Base-by-base conservation (phyloP, 2,888 invertebrate genomes). In the Mimachlamys varia region DNA sequence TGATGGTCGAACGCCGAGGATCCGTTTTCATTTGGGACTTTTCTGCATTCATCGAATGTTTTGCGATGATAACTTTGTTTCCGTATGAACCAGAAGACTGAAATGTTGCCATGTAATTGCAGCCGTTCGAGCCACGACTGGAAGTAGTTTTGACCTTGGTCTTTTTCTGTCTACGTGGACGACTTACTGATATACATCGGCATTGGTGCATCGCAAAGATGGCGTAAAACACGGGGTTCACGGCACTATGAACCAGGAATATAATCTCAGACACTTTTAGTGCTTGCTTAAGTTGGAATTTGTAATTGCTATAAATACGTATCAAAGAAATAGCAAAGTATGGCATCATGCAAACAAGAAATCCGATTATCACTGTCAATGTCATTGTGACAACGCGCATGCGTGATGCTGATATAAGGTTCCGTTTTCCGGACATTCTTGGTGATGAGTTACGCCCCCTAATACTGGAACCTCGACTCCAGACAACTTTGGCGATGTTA, bases 151-250 rank as follows among this genome's bases (percentile, higher is more conserved):
- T 76, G 33, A 76, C 33, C 33, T 76, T 76, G 76, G 27, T 27
- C 13, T 27, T 76, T 33, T 17, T 27, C 27, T 27, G 27, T 27
- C 76, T 27, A 76, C 76, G 33, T 7, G 76, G 76, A 12, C 76
- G 33, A 12, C 76, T 12, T 76, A 33, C 4, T 76, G 27, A 7
- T 27, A 4, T 33, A 76, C 76, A 76, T 1, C 76, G 76, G 76
- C 19, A 76, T 33, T 27, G 76, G 12, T 76, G 89, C 58, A 94
- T 90, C 38, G 94, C 96, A 94, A 97, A 97, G 91, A 96, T 95
- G 55, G 97, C 96, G 93, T 97, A 97, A 49, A 97, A 95, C 62
- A 97, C 94, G 5, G 97, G 97, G 94, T 97, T 97, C 76, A 97
- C 94, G 22, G 97, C 97, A 90, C 96, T 96, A 93, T 96, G 96